Base-by-base conservation (phyloP, 1,140 invertebrate genomes). In the Brachionus sp. region DNA sequence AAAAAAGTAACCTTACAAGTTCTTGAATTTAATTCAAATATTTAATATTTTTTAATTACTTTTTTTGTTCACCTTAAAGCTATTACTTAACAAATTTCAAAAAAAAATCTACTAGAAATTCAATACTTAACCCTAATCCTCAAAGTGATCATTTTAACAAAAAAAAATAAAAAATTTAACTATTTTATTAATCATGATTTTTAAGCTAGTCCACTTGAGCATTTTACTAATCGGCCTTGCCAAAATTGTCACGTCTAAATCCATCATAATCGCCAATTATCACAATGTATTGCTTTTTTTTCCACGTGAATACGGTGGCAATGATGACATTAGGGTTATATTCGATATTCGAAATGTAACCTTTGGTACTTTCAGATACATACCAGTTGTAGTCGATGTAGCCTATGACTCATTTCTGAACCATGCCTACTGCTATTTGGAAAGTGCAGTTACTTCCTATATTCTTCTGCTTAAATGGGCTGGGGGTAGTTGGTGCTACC, bases 341-440 rank as follows among this genome's bases (percentile, higher is more conserved):
- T 80, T 80, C n/a, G 77, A 80, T 25, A 16, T 62, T 1, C 46
- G 77, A 0, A 80, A 80, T 19, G 77, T 35, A 5, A 80, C 77
- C 25, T 42, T 80, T 39, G 77, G 77, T 6, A 80, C 77, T 16
- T 80, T 80, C 42, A 80, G 39, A 44, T 80, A 80, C n/a, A 62
- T 66, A 44, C 77, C 77, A 4, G 77, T 80, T 25, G 39, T 80
- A n/a, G 77, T 80, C n/a, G 50, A 64, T 33, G 62, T 80, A 13
- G 77, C 77, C 25, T 80, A 80, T 29, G 77, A 80, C 33, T 80
- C 77, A 13, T 37, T 80, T 42, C 46, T 80, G n/a, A 80, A 80
- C 50, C 33, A 80, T 37, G 77, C 50, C 25, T 80, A 80, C 57
- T 80, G 77, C 33, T 80, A 80, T 42, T 19, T 80, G 19, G 77